These are phyloP conservation scores for Psettodes erumei DNA, from an alignment of 2,113 vertebrate species.

Conservation along the genomic window DNA sequence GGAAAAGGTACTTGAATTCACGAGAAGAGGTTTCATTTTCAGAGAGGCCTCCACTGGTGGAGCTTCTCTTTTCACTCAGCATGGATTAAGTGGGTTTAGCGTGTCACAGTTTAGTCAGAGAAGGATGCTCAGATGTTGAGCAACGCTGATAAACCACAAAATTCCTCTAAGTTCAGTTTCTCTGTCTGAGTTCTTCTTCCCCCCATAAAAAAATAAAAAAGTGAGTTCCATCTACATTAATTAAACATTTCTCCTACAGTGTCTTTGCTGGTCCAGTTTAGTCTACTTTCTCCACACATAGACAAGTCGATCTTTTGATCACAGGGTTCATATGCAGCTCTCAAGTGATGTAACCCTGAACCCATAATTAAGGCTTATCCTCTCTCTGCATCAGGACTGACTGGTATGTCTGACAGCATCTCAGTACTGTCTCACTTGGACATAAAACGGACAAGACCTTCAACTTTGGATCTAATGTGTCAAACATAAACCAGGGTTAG, in stretches of 20 bases:
- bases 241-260: slow-evolving; percentile 7
- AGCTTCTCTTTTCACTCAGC: slow-evolving; percentile 43
- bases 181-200: slow-evolving; percentile 7
- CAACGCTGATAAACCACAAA: slow-evolving; percentile 41
- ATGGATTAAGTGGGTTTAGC: slow-evolving; percentile 24
- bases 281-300: slow-evolving; percentile 33
- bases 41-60: slow-evolving; percentile 18
- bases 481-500: background rate
- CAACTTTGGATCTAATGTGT: background rate
- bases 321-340: slow-evolving; percentile 44
- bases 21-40: slow-evolving; percentile 27
- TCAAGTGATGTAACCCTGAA: slow-evolving; percentile 59
- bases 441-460: background rate
- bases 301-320: slow-evolving; percentile 58
- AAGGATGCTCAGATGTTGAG: slow-evolving; percentile 47
- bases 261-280: slow-evolving; percentile 12
- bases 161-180: slow-evolving; percentile 31
- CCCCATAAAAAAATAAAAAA: background rate
- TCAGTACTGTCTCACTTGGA: background rate
- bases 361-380: slow-evolving; percentile 61
- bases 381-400: slow-evolving; percentile 30
- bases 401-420: slow-evolving; percentile 28
- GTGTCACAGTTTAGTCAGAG: slow-evolving; percentile 36
- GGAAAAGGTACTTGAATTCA: background rate
- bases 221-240: background rate